Evolutionary conservation across 2,113 vertebrate species (phyloP).

Genomic region (Hydrolagus affinis): DNA sequence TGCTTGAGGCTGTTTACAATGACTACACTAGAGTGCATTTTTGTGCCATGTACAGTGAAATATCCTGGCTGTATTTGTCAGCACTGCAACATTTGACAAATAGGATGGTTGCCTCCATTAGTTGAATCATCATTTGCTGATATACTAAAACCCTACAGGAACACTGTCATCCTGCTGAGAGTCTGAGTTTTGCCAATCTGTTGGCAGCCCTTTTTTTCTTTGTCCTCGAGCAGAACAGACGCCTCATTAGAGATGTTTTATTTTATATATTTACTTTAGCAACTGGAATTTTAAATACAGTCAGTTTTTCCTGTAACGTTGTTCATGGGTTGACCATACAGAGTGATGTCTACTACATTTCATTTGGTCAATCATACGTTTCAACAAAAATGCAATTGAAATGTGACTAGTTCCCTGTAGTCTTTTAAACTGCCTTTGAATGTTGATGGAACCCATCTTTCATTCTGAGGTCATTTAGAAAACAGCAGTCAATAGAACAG

Average conservation of each 20-base stretch:
- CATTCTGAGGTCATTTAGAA: background rate
- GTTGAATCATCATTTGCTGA: background rate
- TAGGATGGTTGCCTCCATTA: background rate
- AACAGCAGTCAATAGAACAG: background rate
- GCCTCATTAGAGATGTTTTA: background rate
- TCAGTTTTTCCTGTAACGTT: background rate
- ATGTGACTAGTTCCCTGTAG: background rate
- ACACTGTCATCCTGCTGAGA: background rate
- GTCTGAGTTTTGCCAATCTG: background rate
- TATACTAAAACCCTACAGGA: background rate
- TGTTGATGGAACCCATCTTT: background rate
- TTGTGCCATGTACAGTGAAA: background rate
- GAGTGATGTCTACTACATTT: background rate
- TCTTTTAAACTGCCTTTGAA: background rate
- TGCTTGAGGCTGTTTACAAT: background rate
- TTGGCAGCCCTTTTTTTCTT: slow-evolving; percentile 1
- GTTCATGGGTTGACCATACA: background rate
- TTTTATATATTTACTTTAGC: background rate
- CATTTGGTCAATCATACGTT: background rate
- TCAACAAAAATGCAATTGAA: background rate
- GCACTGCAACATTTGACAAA: background rate
- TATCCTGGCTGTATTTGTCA: background rate
- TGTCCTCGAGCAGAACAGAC: background rate
- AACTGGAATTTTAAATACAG: background rate
- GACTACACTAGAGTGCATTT: no score